Evolutionary conservation across 2,113 vertebrate genomes (phyloP), one percentile per base, ranked within the genome.

Genomic region (Caranx melampygus): DNA sequence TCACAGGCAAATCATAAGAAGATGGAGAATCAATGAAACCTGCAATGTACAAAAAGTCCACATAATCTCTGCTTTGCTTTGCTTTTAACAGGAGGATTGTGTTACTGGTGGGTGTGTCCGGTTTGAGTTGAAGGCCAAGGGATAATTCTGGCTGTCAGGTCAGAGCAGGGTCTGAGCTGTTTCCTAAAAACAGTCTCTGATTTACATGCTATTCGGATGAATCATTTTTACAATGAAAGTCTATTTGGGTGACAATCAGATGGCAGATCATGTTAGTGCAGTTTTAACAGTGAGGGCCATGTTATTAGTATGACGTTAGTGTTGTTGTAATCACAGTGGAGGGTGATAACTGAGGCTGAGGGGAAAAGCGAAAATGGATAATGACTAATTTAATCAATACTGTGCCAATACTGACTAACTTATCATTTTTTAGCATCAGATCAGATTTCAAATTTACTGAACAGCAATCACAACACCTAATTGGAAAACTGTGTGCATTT

Each of bases 11-110:
- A 55, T 73, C 59, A 65, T 26, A 35, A 54, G 18, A 35, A 54
- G 33, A 71, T 7, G 5, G 60, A 18, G 40, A 84, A 73, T 80
- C 61, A 70, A 84, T 83, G 59, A 57, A 57, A 16, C 8, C 37
- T 69, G 57, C 55, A 45, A 47, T 73, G 6, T 70, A 44, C 49
- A 72, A 45, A 69, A 67, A 0, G 14, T 49, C 65, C 4, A 76
- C 40, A 54, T 78, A 68, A 78, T 75, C 62, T 54, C 55, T 62
- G 15, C 60, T 72, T 72, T 66, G 47, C 51, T 73, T 12, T 63
- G 35, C 3, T 57, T 75, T 82, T 42, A 64, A 49, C 40, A 33
- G 18, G 16, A 37, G 21, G 31, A 58, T 34, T 68, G 72, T 31
- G n/a, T 63, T 47, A 35, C 72, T 21, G 10, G 8, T 33, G 64